A percentile compares a stretch with the other conserved stretches of the same genome.
Conservation (phyloP, 2,888 invertebrate genomes). For the Rotaria sp. region DNA sequence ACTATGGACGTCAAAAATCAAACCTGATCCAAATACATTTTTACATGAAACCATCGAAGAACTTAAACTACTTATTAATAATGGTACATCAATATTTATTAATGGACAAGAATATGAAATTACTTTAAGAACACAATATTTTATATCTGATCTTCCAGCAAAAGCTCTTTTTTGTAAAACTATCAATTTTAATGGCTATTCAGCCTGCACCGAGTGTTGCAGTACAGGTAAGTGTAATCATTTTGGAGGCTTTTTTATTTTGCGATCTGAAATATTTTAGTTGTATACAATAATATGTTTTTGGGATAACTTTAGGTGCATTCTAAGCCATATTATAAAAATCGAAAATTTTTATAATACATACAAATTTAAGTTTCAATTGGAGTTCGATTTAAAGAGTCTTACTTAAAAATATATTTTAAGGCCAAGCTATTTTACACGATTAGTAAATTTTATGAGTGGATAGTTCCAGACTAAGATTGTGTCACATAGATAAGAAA, state of each 20-base stretch:
- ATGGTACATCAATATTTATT: not conserved
- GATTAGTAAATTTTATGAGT: no score
- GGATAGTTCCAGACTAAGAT: no score
- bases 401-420: no score
- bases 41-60: not conserved
- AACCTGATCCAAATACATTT: not conserved
- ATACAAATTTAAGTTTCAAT: no score
- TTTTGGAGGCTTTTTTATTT: not conserved
- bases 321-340: no score
- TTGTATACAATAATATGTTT: no score
- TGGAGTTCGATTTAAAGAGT: no score
- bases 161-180: not conserved
- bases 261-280: no score
- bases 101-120: not conserved
- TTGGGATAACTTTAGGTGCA: no score
- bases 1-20: not conserved
- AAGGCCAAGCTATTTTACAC: no score
- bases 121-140: not conserved
- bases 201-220: not conserved
- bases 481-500: no score
- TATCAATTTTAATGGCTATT: not conserved
- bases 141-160: not conserved
- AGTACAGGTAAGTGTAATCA: not conserved
- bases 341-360: no score
- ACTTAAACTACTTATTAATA: not conserved